Base-by-base conservation (phyloP, 64 coral and sea anemone species). In the Dendronephthya gigantea region DNA sequence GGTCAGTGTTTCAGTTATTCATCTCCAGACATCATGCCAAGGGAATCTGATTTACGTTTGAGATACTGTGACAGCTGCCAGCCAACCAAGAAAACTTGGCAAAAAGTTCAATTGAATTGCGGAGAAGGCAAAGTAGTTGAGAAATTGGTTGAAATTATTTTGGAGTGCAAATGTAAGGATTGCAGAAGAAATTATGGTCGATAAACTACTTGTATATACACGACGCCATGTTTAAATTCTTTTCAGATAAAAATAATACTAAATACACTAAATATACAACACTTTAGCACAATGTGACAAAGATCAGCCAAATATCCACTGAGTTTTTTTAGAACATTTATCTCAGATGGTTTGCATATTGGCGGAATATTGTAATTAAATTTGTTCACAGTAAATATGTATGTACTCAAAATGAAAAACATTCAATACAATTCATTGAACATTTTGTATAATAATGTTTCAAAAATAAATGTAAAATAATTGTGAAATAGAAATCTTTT, bases 161-260 rank as follows among this genome's bases (percentile, higher is more conserved):
- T 79, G 36, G 72, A 79, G 36, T 79, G 72, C 28, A 79, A 79
- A 34, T 79, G 72, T 35, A 79, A 79, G 29, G 72, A 79, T 34
- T 79, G 72, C 16, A 34, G 72, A 79, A 79, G 72, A 79, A 30
- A 79, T 29, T 79, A 79, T 27, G 55, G 55, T 28, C 32, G 37
- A 79, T 28, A 34, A 28, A 15, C 15, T 35, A 33, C 14, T 36
- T 33, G 29, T 7, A 79, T 12, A 79, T 34, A 8, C 15, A 7
- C 9, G 15, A 12, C 34, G n/a, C n/a, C n/a, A n/a, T n/a, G n/a
- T n/a, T n/a, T n/a, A n/a, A n/a, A n/a, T n/a, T n/a, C n/a, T n/a
- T n/a, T n/a, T n/a, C n/a, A n/a, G n/a, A n/a, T n/a, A n/a, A n/a
- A n/a, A n/a, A n/a, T n/a, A n/a, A n/a, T n/a, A n/a, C n/a, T n/a